phyloP scores from a whole-genome alignment of 2,888 invertebrate species.

The Plusia festucae region DNA sequence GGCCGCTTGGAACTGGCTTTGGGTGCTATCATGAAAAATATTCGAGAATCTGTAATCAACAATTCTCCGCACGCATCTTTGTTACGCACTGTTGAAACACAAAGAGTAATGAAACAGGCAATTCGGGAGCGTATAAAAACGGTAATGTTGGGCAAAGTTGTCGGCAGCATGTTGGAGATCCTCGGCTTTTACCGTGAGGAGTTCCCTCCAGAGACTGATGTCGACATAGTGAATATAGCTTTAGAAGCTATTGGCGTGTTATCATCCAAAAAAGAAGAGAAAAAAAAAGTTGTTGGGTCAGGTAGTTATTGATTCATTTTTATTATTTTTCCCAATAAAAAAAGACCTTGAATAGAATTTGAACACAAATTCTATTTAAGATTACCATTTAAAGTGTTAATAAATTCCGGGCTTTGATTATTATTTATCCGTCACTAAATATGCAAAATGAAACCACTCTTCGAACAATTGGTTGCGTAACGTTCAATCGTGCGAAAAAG shows the following conservation, averaged over 20 bases:
- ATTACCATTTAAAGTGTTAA: not conserved
- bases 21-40: constrained; percentile 74
- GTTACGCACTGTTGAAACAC: constrained; percentile 45
- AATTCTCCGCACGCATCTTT: constrained; percentile 28
- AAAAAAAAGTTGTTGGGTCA: constrained; percentile 44
- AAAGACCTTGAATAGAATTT: not conserved
- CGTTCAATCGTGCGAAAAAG: not conserved
- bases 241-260: constrained; percentile 52
- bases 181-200: constrained; percentile 68
- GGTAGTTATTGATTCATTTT: constrained; percentile 64
- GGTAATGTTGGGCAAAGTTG: constrained; percentile 72
- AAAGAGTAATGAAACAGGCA: constrained; percentile 71
- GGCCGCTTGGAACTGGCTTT: constrained; percentile 81
- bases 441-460: not conserved
- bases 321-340: constrained; percentile 10
- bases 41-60: constrained; percentile 57
- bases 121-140: constrained; percentile 75
- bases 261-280: constrained; percentile 12
- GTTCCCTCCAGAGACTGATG: constrained; percentile 69
- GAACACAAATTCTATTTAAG: not conserved
- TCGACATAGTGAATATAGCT: constrained; percentile 68
- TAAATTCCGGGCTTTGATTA: not conserved
- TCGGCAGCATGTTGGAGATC: constrained; percentile 64
- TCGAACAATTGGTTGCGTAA: not conserved
- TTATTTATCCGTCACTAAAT: not conserved